Evolutionary conservation across 23 tunicate genomes (phyloP).

Genomic region (Styela plicata): DNA sequence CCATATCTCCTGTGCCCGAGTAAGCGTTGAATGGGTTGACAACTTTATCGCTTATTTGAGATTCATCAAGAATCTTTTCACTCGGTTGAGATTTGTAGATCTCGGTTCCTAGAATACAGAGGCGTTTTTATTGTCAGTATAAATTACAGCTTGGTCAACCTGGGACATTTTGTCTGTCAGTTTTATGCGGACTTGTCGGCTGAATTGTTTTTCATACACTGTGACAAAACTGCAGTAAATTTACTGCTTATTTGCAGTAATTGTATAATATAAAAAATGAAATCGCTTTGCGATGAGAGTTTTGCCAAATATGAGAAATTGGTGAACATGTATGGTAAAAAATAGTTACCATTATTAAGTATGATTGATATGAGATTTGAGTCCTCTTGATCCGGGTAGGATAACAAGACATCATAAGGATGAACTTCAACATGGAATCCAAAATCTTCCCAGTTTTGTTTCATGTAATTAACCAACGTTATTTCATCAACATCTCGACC

Average conservation of each 20-base stretch:
- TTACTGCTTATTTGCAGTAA: no score
- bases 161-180: no score
- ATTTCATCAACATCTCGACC: slow-evolving; percentile 63
- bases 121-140: no score
- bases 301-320: no score
- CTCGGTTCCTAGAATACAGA: slow-evolving; percentile 30
- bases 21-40: slow-evolving; percentile 82
- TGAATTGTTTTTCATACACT: no score
- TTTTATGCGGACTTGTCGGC: no score
- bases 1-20: slow-evolving; percentile 30
- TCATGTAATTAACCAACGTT: slow-evolving; percentile 46
- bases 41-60: slow-evolving; percentile 49
- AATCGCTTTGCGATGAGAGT: no score
- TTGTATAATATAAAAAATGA: no score
- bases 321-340: no score
- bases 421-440: slow-evolving; percentile 44
- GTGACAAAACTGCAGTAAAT: no score
- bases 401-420: slow-evolving; percentile 67
- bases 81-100: slow-evolving; percentile 40
- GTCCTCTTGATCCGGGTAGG: slow-evolving; percentile 67
- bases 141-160: background rate
- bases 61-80: slow-evolving; percentile 49
- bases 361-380: slow-evolving; percentile 54
- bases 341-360: slow-evolving; percentile 17
- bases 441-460: slow-evolving; percentile 40